These are phyloP conservation scores for Cyclophora punctaria DNA, from an alignment of 2,888 invertebrate genomes.

Conservation along the genomic window DNA sequence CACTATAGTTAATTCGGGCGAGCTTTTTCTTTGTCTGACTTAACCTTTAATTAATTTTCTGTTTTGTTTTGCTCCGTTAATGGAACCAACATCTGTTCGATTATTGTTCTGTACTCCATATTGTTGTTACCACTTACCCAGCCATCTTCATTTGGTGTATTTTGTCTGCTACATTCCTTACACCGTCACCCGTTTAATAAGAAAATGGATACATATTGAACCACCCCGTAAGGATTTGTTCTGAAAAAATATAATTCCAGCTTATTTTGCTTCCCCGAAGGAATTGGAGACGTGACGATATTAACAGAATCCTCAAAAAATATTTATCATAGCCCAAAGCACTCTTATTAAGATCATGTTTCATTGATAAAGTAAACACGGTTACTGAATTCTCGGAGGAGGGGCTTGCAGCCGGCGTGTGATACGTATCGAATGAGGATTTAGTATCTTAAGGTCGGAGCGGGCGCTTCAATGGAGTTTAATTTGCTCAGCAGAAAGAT, in stretches of 20 bases:
- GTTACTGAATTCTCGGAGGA: slow-evolving; percentile 1
- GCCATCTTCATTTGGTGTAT: background rate
- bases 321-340: slow-evolving; percentile 3
- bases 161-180: background rate
- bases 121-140: no score
- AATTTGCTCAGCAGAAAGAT: slow-evolving; percentile 33
- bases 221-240: background rate
- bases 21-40: slow-evolving; percentile 31
- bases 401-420: background rate
- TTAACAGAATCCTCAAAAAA: slow-evolving; percentile 7
- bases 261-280: background rate
- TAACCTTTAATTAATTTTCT: slow-evolving; percentile 34
- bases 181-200: no score
- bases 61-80: slow-evolving; percentile 20
- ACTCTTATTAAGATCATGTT: slow-evolving; percentile 9
- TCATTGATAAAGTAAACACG: slow-evolving; percentile 4
- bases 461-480: slow-evolving; percentile 34
- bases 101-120: background rate
- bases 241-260: background rate
- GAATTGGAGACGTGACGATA: slow-evolving; percentile 1
- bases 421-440: background rate
- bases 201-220: no score
- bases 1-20: slow-evolving; percentile 26
- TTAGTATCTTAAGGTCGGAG: slow-evolving; percentile 18
- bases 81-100: slow-evolving; percentile 15